Evolutionary conservation across 2,888 invertebrate species (phyloP).

Genomic region (Amphiduros pacificus): DNA sequence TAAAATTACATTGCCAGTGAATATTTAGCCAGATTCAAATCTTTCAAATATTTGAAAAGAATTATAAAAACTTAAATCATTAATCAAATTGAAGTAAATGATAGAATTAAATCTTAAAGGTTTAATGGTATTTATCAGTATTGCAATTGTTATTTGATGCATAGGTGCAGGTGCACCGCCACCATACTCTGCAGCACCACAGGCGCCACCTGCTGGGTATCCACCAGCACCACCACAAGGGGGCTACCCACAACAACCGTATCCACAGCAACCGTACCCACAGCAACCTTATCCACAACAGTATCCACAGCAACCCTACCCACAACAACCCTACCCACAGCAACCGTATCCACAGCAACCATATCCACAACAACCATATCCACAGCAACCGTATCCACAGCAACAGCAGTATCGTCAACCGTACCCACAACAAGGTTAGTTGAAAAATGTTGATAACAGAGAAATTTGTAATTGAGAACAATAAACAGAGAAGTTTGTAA

Average conservation of each 20-base stretch:
- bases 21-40: not conserved
- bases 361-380: constrained; percentile 26
- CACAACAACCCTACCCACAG: constrained; percentile 31
- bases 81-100: not conserved
- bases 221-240: not conserved
- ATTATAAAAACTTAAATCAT: not conserved
- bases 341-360: constrained; percentile 29
- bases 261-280: constrained; percentile 9
- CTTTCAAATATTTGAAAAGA: not conserved
- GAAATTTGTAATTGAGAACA: too few relatives aligned
- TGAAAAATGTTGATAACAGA: too few relatives aligned
- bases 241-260: not conserved
- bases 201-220: constrained; percentile 1
- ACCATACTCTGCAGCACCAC: constrained; percentile 2
- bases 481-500: too few relatives aligned
- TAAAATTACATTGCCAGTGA: too few relatives aligned
- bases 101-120: too few relatives aligned
- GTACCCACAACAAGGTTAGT: not conserved
- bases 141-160: too few relatives aligned
- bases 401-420: not conserved
- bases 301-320: constrained; percentile 29
- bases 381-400: not conserved
- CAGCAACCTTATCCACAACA: constrained; percentile 17
- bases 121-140: too few relatives aligned
- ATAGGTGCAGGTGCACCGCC: not conserved